Evolutionary conservation across 2,113 vertebrate genomes (phyloP), one percentile per base, ranked within the genome.

Genomic region (Pseudolaguvia tuberculata): DNA sequence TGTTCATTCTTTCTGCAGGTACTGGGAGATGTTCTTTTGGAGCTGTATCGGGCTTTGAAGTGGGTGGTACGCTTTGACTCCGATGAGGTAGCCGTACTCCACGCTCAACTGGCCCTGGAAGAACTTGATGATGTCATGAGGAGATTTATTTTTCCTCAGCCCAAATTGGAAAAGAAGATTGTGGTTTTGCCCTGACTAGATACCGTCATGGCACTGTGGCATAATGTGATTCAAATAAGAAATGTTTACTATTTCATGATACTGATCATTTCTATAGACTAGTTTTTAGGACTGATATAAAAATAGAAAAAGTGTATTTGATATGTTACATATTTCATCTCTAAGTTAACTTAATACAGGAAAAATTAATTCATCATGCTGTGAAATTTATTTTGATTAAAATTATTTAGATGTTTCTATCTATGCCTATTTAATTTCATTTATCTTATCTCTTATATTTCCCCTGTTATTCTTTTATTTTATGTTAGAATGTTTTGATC

Each of bases 11-110:
- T 62, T 29, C 59, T 73, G 23, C 17, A 88, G 89, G 88, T 91
- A 48, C 86, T 99, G 73, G 78, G 2, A n/a, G 93, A 96, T 0
- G 93, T 95, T 14, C 85, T 98, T 80, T 82, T 89, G 87, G 95
- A 96, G 45, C 91, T 98, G 70, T 98, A 98, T 88, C 92, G 91
- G 31, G 91, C 96, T 80, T 89, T 99, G 75, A 98, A 97, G 87
- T 91, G 89, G 18, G 94, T 94, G 73, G 89, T 84, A 15, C 55
- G 2, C 11, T 81, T 81, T 0, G 96, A 99, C 81, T 80, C 81
- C 0, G 96, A 99, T 1, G 81, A 89, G 0, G 85, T 93, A 0
- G 66, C 91, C 0, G 91, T 90, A 78, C 91, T 97, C 21, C 97
- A 99, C 0, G 95, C 95, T 0, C 95, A 93, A 83, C 88, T 98